A percentile compares a stretch with the other conserved stretches of the same genome.
phyloP scores from a whole-genome alignment of 2,113 vertebrate genomes.

The Notechis scutatus region DNA sequence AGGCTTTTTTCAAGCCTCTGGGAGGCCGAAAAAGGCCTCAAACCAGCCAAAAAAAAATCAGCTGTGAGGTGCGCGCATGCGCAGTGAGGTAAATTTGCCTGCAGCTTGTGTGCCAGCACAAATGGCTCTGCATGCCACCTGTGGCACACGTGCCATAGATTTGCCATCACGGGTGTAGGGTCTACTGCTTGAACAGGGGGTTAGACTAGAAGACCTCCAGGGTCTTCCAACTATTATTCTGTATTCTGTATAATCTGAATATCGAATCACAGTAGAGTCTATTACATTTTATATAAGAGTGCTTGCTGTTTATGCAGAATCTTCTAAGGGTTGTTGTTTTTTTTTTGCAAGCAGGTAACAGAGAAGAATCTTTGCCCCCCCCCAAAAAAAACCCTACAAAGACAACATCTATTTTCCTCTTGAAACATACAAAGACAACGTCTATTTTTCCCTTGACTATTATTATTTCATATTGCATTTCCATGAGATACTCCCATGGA shows the following conservation, averaged over 20 bases:
- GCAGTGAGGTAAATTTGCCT: too few relatives aligned
- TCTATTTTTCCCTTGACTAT: background rate
- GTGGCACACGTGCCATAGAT: too few relatives aligned
- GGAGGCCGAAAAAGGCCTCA: too few relatives aligned
- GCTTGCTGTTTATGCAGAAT: background rate
- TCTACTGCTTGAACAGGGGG: background rate
- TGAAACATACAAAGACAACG: background rate
- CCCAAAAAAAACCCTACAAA: background rate
- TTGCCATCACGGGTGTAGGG: background rate
- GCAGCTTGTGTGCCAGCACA: too few relatives aligned
- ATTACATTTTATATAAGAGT: background rate
- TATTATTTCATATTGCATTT: background rate
- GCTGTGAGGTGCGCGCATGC: too few relatives aligned
- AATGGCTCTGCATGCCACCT: too few relatives aligned
- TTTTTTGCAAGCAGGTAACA: background rate
- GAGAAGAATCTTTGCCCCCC: background rate
- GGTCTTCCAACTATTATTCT: background rate
- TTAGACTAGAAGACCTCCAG: background rate
- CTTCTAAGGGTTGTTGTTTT: background rate
- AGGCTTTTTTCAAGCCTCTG: too few relatives aligned
- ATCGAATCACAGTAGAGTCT: background rate
- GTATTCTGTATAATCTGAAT: background rate
- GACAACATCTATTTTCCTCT: too few relatives aligned
- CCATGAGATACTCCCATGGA: background rate
- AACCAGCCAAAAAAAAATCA: too few relatives aligned